A percentile compares a stretch with the other conserved stretches of the same genome.
Conservation (phyloP, 2,888 invertebrate species). For the Ormyrus pomaceus region DNA sequence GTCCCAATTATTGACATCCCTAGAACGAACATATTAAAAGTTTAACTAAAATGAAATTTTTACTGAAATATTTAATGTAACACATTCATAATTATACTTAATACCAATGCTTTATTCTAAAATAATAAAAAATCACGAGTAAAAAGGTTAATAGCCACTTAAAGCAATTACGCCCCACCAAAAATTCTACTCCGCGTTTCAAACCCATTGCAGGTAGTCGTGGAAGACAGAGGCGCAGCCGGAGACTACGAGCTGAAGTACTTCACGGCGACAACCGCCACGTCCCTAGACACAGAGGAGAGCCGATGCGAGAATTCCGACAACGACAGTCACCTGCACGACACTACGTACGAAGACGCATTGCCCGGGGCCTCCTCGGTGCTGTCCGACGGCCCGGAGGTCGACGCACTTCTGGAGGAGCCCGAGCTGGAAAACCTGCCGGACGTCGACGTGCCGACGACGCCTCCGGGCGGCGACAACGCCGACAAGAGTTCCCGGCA, state of each 20-base stretch:
- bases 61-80: too few relatives aligned
- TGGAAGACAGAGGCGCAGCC: slow-evolving; percentile 58
- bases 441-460: slow-evolving; percentile 60
- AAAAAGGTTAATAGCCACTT: too few relatives aligned
- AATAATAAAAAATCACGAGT: too few relatives aligned
- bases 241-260: slow-evolving; percentile 69
- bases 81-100: too few relatives aligned
- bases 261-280: slow-evolving; percentile 64
- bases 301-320: slow-evolving; percentile 67
- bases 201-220: slow-evolving; percentile 57
- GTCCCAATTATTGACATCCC: too few relatives aligned
- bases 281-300: slow-evolving; percentile 68
- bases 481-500: background rate
- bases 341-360: slow-evolving; percentile 62
- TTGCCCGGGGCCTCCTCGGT: slow-evolving; percentile 47
- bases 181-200: too few relatives aligned
- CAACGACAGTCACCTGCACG: slow-evolving; percentile 65
- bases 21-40: too few relatives aligned
- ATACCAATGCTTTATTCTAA: too few relatives aligned
- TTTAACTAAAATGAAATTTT: too few relatives aligned
- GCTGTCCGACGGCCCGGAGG: slow-evolving; percentile 66
- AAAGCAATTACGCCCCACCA: too few relatives aligned
- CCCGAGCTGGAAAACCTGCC: slow-evolving; percentile 70
- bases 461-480: background rate
- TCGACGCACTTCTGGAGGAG: slow-evolving; percentile 70